phyloP scores from a whole-genome alignment of 2,113 vertebrate genomes.

The Asarcornis scutulata region DNA sequence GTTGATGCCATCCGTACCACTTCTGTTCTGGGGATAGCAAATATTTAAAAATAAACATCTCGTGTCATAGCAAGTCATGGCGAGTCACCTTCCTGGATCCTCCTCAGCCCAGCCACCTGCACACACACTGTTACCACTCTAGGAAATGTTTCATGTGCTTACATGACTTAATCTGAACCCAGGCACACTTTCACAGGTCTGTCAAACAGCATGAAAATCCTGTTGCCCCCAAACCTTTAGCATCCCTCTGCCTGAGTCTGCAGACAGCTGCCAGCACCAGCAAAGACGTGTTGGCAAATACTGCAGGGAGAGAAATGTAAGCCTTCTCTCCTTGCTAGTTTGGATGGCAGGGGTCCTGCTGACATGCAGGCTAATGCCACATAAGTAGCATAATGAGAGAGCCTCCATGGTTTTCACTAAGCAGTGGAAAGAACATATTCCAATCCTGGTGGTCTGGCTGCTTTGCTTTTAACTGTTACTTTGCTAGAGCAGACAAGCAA shows the following conservation, averaged over 20 bases:
- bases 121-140: neutral
- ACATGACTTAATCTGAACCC: neutral
- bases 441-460: neutral
- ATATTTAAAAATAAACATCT: neutral
- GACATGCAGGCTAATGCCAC: constrained; percentile 8
- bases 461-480: constrained; percentile 1
- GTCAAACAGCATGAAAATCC: constrained; percentile 24
- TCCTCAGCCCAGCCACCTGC: neutral
- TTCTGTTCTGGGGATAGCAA: neutral
- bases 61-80: neutral
- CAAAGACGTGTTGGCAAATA: neutral
- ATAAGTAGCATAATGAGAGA: constrained; percentile 3
- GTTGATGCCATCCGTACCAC: neutral
- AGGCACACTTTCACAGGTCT: neutral
- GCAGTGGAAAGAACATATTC: constrained; percentile 1
- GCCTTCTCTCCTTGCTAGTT: neutral
- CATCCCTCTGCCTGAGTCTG: neutral
- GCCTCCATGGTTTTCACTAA: neutral
- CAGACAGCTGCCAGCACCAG: constrained; percentile 35
- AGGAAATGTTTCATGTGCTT: neutral
- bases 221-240: neutral
- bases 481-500: neutral
- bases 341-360: neutral
- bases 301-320: constrained; percentile 32
- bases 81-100: neutral